These are phyloP conservation scores for Onychomys leucogaster DNA, from an alignment of 2,797 vertebrate species.

Conservation along the genomic window DNA sequence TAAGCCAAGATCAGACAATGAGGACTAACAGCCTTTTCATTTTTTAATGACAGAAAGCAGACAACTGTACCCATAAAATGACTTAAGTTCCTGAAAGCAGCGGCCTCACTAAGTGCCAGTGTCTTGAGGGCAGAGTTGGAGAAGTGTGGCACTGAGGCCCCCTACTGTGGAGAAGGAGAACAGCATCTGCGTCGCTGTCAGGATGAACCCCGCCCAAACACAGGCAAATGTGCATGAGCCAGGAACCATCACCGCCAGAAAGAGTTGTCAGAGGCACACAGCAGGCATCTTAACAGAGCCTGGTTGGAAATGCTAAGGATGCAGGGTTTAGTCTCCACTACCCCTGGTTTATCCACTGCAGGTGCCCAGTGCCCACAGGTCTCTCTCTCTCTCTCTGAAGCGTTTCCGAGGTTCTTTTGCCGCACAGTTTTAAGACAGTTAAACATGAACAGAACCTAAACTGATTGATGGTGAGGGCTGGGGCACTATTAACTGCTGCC, in stretches of 20 bases:
- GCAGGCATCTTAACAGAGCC: background rate
- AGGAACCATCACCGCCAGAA: background rate
- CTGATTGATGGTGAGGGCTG: background rate
- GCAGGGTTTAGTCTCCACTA: background rate
- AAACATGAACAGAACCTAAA: background rate
- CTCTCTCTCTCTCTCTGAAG: background rate
- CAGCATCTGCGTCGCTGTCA: conserved; percentile 4
- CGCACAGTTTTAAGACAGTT: background rate
- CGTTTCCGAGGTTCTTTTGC: background rate
- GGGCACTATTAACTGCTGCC: background rate
- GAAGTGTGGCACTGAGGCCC: conserved; percentile 90
- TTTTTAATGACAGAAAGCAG: conserved; percentile 71
- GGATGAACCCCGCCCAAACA: background rate
- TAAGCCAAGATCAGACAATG: conserved; percentile 64
- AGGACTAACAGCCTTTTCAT: conserved; percentile 56
- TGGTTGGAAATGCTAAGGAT: background rate
- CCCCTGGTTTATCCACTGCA: background rate
- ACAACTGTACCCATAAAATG: conserved; percentile 59
- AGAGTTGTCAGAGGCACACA: background rate
- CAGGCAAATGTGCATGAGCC: fast-evolving
- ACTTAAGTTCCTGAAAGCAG: conserved; percentile 55
- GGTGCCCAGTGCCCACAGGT: background rate
- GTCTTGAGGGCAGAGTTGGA: conserved; percentile 42
- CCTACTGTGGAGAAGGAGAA: conserved; percentile 90
- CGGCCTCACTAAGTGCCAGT: conserved; percentile 28